Conservation (phyloP, 2,797 vertebrate genomes). For the Thunnus albacares region DNA sequence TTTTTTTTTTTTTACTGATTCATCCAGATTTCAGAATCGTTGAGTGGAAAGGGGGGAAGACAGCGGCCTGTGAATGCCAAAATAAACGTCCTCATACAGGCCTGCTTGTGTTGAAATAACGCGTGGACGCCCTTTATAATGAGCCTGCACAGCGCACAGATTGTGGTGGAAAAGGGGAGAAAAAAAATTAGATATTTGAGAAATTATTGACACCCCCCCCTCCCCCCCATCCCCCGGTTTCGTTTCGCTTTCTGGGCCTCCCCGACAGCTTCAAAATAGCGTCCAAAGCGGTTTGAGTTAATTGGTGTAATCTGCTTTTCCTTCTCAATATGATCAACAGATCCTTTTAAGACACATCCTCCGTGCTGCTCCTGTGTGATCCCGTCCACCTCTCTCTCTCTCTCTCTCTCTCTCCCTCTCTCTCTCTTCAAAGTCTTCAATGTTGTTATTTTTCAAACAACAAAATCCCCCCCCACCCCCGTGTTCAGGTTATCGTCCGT, state of each 20-base stretch:
- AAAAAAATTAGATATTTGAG: slow-evolving; percentile 61
- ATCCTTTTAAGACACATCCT: slow-evolving; percentile 78
- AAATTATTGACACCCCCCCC: slow-evolving; percentile 47
- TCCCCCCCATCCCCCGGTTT: slow-evolving; percentile 34
- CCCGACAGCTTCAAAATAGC: slow-evolving; percentile 48
- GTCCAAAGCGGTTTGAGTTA: slow-evolving; percentile 55
- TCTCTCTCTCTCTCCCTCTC: background rate
- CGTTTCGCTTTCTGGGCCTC: slow-evolving; percentile 58
- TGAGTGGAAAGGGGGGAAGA: background rate
- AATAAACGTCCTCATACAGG: slow-evolving; percentile 70
- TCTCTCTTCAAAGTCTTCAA: slow-evolving; percentile 46
- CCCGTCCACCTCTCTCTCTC: slow-evolving; percentile 40
- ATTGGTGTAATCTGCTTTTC: slow-evolving; percentile 77
- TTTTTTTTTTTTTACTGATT: slow-evolving; percentile 44
- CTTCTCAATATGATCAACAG: slow-evolving; percentile 82
- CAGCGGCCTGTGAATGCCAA: slow-evolving; percentile 47
- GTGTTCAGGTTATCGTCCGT: slow-evolving; percentile 44
- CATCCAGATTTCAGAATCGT: slow-evolving; percentile 62
- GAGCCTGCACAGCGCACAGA: slow-evolving; percentile 51
- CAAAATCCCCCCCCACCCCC: slow-evolving; percentile 1
- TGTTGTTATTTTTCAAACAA: slow-evolving; percentile 40
- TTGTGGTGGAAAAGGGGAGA: slow-evolving; percentile 30
- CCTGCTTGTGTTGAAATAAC: slow-evolving; percentile 57
- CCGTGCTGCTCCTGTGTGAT: slow-evolving; percentile 61
- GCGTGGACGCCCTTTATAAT: slow-evolving; percentile 72